Percentiles rank a stretch among this genome's conserved stretches.
These are phyloP conservation scores for Equus przewalskii DNA, from an alignment of 2,113 vertebrate genomes.

Conservation along the genomic window DNA sequence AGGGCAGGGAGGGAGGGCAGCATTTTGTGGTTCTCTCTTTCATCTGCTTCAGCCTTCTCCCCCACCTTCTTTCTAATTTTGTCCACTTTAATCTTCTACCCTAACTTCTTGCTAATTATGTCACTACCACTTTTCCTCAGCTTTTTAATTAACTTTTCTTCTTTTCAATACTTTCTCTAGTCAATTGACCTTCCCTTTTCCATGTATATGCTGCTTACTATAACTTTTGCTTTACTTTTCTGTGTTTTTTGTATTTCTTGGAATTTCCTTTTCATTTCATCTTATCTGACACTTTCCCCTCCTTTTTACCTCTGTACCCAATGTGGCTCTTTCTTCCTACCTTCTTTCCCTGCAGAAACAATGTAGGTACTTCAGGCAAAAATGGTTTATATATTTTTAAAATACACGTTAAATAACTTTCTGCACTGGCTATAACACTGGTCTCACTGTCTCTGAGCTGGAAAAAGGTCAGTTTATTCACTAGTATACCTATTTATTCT, in stretches of 20 bases:
- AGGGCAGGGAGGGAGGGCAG: background rate
- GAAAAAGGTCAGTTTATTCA: background rate
- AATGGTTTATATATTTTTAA: background rate
- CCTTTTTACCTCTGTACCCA: background rate
- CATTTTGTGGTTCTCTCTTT: background rate
- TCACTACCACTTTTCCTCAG: background rate
- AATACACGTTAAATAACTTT: constrained; percentile 8
- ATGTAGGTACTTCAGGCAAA: background rate
- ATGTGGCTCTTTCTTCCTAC: background rate
- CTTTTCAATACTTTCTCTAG: constrained; percentile 15
- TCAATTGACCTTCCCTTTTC: background rate
- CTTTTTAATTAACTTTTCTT: background rate
- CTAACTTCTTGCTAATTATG: background rate
- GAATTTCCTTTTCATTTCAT: background rate
- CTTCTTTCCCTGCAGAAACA: background rate
- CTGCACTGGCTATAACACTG: background rate
- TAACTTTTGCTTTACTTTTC: constrained; percentile 29
- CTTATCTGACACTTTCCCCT: background rate
- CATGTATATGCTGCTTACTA: background rate
- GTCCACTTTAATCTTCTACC: background rate
- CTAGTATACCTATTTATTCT: background rate
- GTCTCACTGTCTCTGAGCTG: constrained; percentile 5
- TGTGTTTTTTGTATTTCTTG: constrained; percentile 22
- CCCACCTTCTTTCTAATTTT: background rate
- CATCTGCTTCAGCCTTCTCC: background rate